These are phyloP conservation scores for Lepilemur septentrionalis DNA, from an alignment of 2,797 vertebrate genomes.

Conservation along the genomic window DNA sequence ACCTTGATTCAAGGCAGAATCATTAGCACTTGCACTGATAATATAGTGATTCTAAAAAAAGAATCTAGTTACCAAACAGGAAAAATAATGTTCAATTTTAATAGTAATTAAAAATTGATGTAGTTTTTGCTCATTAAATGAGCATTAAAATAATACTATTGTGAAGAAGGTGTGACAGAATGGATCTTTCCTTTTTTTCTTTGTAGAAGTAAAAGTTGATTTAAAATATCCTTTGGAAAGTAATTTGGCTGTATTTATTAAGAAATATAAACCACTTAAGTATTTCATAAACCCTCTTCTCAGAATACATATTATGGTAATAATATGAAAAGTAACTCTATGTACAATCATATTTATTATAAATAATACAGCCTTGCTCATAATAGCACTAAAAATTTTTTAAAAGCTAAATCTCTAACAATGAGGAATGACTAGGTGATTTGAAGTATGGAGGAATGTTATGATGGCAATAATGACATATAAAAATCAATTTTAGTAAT, in stretches of 20 bases:
- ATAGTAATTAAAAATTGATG: background rate
- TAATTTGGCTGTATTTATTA: background rate
- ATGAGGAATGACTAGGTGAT: background rate
- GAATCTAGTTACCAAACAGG: background rate
- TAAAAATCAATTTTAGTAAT: background rate
- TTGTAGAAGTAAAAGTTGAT: conserved; percentile 32
- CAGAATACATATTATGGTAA: background rate
- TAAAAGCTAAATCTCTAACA: background rate
- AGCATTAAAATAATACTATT: background rate
- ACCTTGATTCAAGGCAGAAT: background rate
- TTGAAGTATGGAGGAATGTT: background rate
- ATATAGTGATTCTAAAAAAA: background rate
- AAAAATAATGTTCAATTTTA: conserved; percentile 10
- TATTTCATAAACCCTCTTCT: background rate
- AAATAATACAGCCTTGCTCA: background rate
- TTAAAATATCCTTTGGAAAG: conserved; percentile 7
- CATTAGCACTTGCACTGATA: background rate
- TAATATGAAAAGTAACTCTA: conserved; percentile 7
- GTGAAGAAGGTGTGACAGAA: background rate
- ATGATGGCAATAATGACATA: background rate
- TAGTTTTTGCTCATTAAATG: background rate
- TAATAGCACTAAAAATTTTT: background rate
- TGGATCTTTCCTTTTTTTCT: background rate
- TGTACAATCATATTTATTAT: background rate
- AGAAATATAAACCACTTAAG: conserved; percentile 25